A percentile compares a stretch with the other conserved stretches of the same genome.
Evolutionary conservation across 2,888 invertebrate genomes (phyloP).

Genomic region (Holacanthella duospinosa): DNA sequence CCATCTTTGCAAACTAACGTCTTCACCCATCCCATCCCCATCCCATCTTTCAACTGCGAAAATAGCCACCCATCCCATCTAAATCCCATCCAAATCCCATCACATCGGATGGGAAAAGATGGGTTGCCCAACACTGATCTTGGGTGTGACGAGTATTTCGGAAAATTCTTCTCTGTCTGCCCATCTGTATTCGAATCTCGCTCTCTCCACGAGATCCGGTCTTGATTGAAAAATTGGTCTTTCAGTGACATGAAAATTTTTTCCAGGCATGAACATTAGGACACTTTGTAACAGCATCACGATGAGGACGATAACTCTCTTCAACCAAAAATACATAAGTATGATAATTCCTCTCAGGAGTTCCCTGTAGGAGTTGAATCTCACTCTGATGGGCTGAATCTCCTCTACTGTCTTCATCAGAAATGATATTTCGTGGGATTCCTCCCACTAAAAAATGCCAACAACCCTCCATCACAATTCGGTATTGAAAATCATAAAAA

Average conservation of each 20-base stretch:
- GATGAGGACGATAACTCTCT: constrained; percentile 31
- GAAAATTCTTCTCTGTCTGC: constrained; percentile 66
- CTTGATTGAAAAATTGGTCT: constrained; percentile 36
- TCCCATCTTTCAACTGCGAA: no score
- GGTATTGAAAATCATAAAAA: constrained; percentile 53
- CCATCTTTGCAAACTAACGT: no score
- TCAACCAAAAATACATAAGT: constrained; percentile 36
- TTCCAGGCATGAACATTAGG: constrained; percentile 34
- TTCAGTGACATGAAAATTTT: constrained; percentile 30
- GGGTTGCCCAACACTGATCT: no score
- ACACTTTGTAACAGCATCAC: constrained; percentile 32
- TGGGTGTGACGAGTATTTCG: constrained; percentile 70
- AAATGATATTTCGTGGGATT: constrained; percentile 20
- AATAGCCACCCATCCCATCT: no score
- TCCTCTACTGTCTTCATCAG: background rate
- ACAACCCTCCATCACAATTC: constrained; percentile 72
- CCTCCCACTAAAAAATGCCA: constrained; percentile 45
- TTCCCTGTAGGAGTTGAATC: constrained; percentile 21
- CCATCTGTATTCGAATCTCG: constrained; percentile 63
- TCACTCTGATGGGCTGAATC: constrained; percentile 19
- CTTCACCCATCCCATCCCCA: no score
- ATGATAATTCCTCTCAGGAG: constrained; percentile 49
- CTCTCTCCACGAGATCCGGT: constrained; percentile 32
- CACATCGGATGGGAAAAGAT: no score
- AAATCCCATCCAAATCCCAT: no score